Evolutionary conservation across 2,888 invertebrate genomes (phyloP).

Genomic region (Tinea semifulvella): DNA sequence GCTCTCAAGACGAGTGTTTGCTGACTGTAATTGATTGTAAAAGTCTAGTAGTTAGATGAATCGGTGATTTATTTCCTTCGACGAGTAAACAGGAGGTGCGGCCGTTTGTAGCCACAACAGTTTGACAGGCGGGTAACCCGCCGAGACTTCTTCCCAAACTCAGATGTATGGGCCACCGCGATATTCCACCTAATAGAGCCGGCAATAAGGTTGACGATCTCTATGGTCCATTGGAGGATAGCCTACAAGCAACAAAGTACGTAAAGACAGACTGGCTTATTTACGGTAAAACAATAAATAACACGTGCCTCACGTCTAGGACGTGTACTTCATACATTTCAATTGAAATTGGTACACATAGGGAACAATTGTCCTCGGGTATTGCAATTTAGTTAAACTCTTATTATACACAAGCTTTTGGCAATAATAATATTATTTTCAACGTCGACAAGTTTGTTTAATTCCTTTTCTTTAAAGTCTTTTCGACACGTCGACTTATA

Average conservation of each 20-base stretch:
- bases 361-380: too few relatives aligned
- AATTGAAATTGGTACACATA: too few relatives aligned
- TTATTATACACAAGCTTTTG: too few relatives aligned
- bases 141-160: background rate
- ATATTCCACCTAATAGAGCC: background rate
- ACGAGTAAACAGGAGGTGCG: constrained; percentile 31
- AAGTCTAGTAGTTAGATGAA: constrained; percentile 46
- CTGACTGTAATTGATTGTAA: constrained; percentile 55
- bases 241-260: constrained; percentile 3
- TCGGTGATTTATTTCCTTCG: constrained; percentile 43
- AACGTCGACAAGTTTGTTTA: too few relatives aligned
- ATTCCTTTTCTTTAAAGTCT: too few relatives aligned
- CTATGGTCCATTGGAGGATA: background rate
- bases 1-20: constrained; percentile 37
- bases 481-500: too few relatives aligned
- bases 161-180: background rate
- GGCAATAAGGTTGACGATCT: background rate
- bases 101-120: constrained; percentile 8
- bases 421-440: too few relatives aligned
- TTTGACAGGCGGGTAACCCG: constrained; percentile 9
- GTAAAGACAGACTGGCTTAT: constrained; percentile 22
- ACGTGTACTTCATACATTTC: constrained; percentile 4
- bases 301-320: constrained; percentile 12
- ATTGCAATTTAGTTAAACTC: too few relatives aligned
- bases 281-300: constrained; percentile 26